Base-by-base conservation (phyloP, 2,888 invertebrate genomes). In the Drosophila monieri region DNA sequence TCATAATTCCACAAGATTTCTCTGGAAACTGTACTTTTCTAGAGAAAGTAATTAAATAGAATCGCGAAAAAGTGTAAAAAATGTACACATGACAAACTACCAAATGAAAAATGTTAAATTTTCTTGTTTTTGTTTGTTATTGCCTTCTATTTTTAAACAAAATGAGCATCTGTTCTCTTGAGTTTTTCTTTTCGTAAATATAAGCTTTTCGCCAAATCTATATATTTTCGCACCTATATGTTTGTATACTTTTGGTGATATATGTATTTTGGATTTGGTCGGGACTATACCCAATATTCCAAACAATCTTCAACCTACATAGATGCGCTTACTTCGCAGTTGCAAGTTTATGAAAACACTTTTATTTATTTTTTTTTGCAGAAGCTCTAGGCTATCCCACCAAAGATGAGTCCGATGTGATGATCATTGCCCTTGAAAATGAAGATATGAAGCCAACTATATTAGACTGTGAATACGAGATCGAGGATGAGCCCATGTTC, bases 371-470 rank as follows among this genome's bases (percentile, higher is more conserved):
- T 1, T 12, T 1, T 14, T n/a, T 32, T 21, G 9, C 9, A 83
- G 83, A 56, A 49, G 62, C 62, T 5, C 41, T 44, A 27, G 68
- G 78, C 64, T 39, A 58, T 43, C 61, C 80, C 8, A 30, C 54
- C 4, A 69, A 58, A 47, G 48, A 53, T 18, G 77, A 79, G 9
- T 37, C 23, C 14, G 84, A 85, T n/a, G 64, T 69, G 1, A 79
- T 60, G 44, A 67, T 74, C 18, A 48, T 83, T 6, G 69, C 77
- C 12, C 61, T 83, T 9, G 30, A 77, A 51, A 69, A 83, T 41
- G 80, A 76, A 5, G 73, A 80, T n/a, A 77, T 77, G 80, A 62
- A 57, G 1, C 83, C 80, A 5, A 83, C 88, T 9, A 66, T 83
- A 44, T 72, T 83, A 27, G 69, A 85, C 46, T 83, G 83, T 53